Conservation (phyloP, 2,113 vertebrate species). For the Sphaerodactylus townsendi region DNA sequence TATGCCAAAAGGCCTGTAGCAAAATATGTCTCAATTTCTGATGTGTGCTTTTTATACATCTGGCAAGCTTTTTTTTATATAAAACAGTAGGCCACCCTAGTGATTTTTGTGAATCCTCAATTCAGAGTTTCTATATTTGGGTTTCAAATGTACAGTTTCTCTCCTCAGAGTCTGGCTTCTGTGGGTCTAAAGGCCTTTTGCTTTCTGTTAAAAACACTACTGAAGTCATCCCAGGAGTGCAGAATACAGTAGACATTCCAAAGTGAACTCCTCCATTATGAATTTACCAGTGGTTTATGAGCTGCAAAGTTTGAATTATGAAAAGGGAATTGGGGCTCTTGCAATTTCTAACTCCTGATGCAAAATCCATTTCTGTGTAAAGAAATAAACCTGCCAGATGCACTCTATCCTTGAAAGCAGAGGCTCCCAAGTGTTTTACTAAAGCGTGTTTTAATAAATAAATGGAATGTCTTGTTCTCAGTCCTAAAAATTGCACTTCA, state of each 20-base stretch:
- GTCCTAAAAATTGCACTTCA: not conserved
- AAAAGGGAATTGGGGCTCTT: conserved; percentile 28
- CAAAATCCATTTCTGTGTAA: conserved; percentile 51
- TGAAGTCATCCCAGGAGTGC: conserved; percentile 43
- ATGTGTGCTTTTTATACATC: conserved; percentile 33
- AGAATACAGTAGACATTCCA: conserved; percentile 60
- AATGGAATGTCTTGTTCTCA: not conserved
- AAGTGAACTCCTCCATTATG: conserved; percentile 47
- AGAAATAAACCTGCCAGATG: conserved; percentile 37
- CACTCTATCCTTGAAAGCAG: not conserved
- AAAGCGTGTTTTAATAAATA: not conserved
- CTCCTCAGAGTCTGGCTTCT: conserved; percentile 1
- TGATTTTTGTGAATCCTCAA: conserved; percentile 25
- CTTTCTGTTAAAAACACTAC: conserved; percentile 36
- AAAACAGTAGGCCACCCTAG: conserved; percentile 27
- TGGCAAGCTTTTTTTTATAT: conserved; percentile 40
- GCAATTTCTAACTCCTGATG: conserved; percentile 48
- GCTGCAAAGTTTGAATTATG: conserved; percentile 57
- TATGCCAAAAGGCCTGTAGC: conserved; percentile 4
- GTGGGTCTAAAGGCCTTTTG: conserved; percentile 15
- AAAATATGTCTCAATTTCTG: not conserved
- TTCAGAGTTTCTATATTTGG: conserved; percentile 24
- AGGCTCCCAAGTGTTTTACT: conserved; percentile 11
- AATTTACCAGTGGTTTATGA: conserved; percentile 59
- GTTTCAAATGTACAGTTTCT: not conserved